Conservation (phyloP, 2,888 invertebrate species). For the Scaptomyza cyrtandrae region DNA sequence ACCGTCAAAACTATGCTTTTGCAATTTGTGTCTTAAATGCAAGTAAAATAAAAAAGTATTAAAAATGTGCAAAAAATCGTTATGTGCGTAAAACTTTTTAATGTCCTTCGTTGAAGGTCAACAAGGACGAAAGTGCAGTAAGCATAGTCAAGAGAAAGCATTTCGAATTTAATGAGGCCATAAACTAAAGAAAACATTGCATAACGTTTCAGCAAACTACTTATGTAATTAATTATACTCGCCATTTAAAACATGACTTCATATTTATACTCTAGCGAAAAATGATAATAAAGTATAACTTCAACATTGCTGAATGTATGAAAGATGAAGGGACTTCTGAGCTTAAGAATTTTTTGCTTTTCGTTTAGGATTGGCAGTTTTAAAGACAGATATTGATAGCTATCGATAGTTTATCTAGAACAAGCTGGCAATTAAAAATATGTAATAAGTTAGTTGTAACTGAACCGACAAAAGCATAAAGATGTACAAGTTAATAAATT, state of each 20-base stretch:
- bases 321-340: not conserved
- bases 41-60: constrained; percentile 33
- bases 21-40: constrained; percentile 55
- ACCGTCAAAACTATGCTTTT: constrained; percentile 39
- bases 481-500: no score
- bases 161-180: not conserved
- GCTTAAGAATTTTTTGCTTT: no score
- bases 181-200: not conserved
- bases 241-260: not conserved
- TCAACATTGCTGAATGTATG: not conserved
- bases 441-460: no score
- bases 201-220: not conserved
- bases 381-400: no score
- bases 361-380: no score
- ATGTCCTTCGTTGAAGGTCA: constrained; percentile 33
- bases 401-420: no score
- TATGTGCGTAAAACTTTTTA: constrained; percentile 1
- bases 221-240: not conserved
- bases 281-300: not conserved
- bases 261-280: not conserved
- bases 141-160: not conserved
- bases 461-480: no score
- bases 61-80: not conserved
- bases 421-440: no score
- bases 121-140: constrained; percentile 11